Percentiles rank a stretch among this genome's conserved stretches.
Conservation (phyloP, 2,113 vertebrate genomes). For the Struthio camelus region DNA sequence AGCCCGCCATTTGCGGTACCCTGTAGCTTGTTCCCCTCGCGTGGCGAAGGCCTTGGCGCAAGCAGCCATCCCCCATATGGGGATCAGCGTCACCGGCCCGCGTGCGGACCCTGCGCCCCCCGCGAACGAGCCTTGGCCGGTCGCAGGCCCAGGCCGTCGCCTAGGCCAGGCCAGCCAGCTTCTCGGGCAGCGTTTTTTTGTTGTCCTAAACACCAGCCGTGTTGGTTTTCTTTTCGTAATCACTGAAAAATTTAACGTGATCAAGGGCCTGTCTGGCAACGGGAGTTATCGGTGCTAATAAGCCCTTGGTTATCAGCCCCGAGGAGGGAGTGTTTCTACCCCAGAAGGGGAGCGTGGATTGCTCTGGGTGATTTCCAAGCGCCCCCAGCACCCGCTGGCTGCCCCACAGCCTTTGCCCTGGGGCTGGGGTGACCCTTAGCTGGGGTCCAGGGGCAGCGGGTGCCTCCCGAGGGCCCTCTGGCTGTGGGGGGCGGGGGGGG, state of each 20-base stretch:
- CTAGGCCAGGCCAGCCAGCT: too few relatives aligned
- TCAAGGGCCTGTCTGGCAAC: neutral
- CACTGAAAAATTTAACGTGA: neutral
- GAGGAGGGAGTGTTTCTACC: neutral
- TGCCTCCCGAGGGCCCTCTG: too few relatives aligned
- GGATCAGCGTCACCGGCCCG: too few relatives aligned
- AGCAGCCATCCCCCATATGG: too few relatives aligned
- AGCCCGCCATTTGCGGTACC: neutral
- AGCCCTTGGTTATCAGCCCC: neutral
- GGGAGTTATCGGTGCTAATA: neutral
- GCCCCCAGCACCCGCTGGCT: neutral
- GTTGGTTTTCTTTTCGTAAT: neutral
- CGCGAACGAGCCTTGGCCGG: too few relatives aligned
- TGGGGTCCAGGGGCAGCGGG: rapidly evolving
- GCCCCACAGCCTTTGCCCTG: rapidly evolving
- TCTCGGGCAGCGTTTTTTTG: neutral
- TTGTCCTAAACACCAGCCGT: rapidly evolving
- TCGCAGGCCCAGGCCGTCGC: too few relatives aligned
- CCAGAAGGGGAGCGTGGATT: neutral
- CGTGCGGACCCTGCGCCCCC: too few relatives aligned
- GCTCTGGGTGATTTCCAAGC: neutral
- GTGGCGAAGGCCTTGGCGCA: rapidly evolving
- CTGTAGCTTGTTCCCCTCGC: neutral
- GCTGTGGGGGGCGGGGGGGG: neutral
- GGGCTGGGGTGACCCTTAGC: rapidly evolving